These are phyloP conservation scores for Florisuga fusca DNA, from an alignment of 2,797 vertebrate species.

Conservation along the genomic window DNA sequence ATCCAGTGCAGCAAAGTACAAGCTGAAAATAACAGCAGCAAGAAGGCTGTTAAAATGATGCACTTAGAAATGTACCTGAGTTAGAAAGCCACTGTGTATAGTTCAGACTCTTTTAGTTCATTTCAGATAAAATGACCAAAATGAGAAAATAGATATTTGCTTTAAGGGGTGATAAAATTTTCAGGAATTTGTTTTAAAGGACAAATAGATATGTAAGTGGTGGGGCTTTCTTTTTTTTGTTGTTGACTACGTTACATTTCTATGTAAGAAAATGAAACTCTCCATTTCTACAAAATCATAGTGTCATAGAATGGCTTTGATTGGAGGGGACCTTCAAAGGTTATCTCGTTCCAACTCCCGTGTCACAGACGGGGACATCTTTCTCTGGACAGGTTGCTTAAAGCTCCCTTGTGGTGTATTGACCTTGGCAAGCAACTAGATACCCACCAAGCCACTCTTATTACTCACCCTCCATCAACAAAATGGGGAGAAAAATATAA, in stretches of 20 bases:
- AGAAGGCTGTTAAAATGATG: neutral
- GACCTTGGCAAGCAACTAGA: neutral
- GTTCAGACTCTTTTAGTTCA: neutral
- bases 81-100: neutral
- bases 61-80: neutral
- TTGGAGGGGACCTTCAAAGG: neutral
- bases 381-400: neutral
- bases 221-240: neutral
- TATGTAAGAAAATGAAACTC: neutral
- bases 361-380: neutral
- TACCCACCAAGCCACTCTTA: neutral
- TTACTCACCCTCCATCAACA: neutral
- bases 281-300: neutral
- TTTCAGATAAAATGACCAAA: neutral
- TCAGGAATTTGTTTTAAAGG: neutral
- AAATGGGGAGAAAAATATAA: neutral
- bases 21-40: neutral
- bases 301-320: neutral
- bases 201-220: neutral
- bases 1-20: slow-evolving; percentile 1
- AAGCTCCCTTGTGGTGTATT: neutral
- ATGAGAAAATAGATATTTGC: neutral
- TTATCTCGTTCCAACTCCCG: neutral
- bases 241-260: neutral
- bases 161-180: neutral